phyloP scores from a whole-genome alignment of 1,140 invertebrate species.

The Camponotus pennsylvanicus region DNA sequence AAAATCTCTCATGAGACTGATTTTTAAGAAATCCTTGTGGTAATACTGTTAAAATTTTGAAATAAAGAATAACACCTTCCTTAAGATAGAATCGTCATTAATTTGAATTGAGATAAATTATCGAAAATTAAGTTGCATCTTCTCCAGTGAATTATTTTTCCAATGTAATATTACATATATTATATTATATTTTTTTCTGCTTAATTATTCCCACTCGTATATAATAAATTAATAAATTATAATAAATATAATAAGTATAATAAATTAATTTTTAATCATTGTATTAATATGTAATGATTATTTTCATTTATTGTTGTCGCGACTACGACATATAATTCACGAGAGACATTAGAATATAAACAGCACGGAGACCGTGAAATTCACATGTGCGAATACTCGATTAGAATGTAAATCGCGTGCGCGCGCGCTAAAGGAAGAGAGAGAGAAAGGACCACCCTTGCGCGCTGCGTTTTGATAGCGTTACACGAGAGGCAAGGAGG shows the following conservation, averaged over 20 bases:
- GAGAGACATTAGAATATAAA: constrained; percentile 47
- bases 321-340: constrained; percentile 10
- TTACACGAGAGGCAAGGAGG: constrained; percentile 48
- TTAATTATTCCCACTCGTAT: too few relatives aligned
- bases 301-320: background rate
- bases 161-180: background rate
- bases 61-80: background rate
- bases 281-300: background rate
- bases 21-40: background rate
- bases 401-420: constrained; percentile 55
- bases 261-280: background rate
- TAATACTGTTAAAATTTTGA: background rate
- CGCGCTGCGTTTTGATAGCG: constrained; percentile 69
- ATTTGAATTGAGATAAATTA: background rate
- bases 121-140: background rate
- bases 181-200: background rate
- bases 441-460: background rate
- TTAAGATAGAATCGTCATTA: background rate
- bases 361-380: constrained; percentile 21
- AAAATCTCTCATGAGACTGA: too few relatives aligned
- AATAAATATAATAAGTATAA: too few relatives aligned
- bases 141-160: background rate
- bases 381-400: constrained; percentile 32
- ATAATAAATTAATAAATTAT: too few relatives aligned
- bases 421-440: background rate